Percentiles rank a stretch among this genome's conserved stretches.
These are phyloP conservation scores for Cavia porcellus DNA, from an alignment of 2,113 vertebrate genomes.

Conservation along the genomic window DNA sequence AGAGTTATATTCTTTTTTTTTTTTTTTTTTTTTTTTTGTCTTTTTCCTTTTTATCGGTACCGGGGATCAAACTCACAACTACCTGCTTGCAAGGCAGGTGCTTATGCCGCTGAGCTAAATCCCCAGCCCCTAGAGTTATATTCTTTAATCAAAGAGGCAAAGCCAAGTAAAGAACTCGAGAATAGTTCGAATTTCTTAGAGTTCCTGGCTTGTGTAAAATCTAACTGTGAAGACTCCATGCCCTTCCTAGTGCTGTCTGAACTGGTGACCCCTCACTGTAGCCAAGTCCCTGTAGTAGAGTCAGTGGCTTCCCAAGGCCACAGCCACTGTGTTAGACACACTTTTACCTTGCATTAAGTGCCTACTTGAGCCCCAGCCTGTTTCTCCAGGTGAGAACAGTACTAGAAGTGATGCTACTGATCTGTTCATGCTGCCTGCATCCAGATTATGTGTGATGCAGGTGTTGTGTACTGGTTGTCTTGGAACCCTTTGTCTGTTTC, in stretches of 20 bases:
- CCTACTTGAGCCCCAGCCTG: not conserved
- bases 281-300: not conserved
- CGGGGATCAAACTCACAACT: no score
- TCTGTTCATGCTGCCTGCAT: not conserved
- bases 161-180: not conserved
- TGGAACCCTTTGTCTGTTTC: not conserved
- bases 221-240: not conserved
- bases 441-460: not conserved
- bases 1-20: not conserved
- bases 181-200: not conserved
- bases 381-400: slow-evolving; percentile 28
- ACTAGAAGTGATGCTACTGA: not conserved
- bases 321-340: not conserved
- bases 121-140: not conserved
- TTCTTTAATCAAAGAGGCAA: slow-evolving; percentile 28
- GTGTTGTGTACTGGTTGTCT: not conserved
- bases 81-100: no score
- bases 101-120: no score
- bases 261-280: not conserved
- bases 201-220: not conserved
- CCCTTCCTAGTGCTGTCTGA: not conserved
- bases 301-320: not conserved
- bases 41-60: no score
- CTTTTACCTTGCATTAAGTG: not conserved
- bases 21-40: no score